These are phyloP conservation scores for Leptinotarsa haldemani DNA, from an alignment of 2,888 invertebrate species.

Conservation along the genomic window DNA sequence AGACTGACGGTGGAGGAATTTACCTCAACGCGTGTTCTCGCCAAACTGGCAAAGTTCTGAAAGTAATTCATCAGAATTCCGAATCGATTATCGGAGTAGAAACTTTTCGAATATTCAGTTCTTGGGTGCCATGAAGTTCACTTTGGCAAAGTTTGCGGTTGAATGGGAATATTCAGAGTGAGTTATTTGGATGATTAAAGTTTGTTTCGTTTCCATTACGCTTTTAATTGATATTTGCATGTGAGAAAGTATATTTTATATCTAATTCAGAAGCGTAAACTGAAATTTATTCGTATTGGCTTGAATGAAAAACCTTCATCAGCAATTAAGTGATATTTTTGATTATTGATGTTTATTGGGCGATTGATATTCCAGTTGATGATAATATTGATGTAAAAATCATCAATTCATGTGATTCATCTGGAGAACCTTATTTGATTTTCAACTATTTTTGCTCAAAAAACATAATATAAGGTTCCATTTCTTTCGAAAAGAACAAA, in stretches of 20 bases:
- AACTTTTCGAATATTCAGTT: slow-evolving; percentile 3
- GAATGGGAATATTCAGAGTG: background rate
- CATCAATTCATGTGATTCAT: too few relatives aligned
- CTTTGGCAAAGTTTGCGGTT: background rate
- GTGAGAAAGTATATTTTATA: background rate
- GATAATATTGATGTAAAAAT: too few relatives aligned
- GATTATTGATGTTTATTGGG: too few relatives aligned
- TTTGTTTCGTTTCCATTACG: background rate
- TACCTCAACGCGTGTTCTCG: slow-evolving; percentile 16
- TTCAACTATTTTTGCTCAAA: too few relatives aligned
- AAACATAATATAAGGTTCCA: too few relatives aligned
- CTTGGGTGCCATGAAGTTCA: background rate
- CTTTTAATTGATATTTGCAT: background rate
- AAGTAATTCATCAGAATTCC: slow-evolving; percentile 4
- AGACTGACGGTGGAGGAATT: slow-evolving; percentile 34
- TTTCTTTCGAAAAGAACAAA: too few relatives aligned
- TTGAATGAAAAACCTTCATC: too few relatives aligned
- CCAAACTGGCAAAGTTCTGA: background rate
- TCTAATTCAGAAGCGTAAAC: too few relatives aligned
- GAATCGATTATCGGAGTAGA: background rate
- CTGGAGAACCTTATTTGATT: too few relatives aligned
- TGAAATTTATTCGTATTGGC: too few relatives aligned
- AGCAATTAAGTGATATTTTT: too few relatives aligned
- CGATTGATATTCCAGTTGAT: too few relatives aligned
- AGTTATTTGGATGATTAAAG: background rate